Conservation (phyloP, 2,797 vertebrate species). For the Lepilemur ruficaudatus region DNA sequence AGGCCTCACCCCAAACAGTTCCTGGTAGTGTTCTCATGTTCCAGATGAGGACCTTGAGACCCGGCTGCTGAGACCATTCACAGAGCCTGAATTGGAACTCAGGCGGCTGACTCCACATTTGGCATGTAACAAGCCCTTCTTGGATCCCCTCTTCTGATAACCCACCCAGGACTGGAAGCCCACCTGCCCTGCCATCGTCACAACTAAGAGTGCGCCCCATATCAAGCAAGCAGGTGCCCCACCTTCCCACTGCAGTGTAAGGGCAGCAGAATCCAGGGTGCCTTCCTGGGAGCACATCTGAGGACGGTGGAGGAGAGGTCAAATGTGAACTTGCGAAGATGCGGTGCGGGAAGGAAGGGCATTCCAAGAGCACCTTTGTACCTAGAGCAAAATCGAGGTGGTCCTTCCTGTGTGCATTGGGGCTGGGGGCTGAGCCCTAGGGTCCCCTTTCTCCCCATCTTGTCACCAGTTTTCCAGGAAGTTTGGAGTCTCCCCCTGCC, state of each 20-base stretch:
- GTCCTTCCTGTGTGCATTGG: not conserved
- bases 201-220: not conserved
- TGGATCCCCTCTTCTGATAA: not conserved
- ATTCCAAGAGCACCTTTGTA: not conserved
- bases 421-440: not conserved
- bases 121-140: not conserved
- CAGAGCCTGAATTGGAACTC: not conserved
- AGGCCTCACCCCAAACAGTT: not conserved
- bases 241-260: not conserved
- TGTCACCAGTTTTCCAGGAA: slow-evolving; percentile 70
- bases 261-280: not conserved
- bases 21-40: not conserved
- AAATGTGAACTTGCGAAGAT: not conserved
- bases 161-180: not conserved
- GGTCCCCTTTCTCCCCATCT: not conserved
- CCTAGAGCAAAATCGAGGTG: not conserved
- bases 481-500: slow-evolving; percentile 72
- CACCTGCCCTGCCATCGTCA: not conserved
- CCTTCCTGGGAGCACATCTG: not conserved
- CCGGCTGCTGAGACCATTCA: not conserved
- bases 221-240: not conserved
- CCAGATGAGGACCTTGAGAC: not conserved
- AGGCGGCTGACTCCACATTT: not conserved
- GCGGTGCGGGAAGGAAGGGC: not conserved
- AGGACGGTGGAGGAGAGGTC: not conserved